Evolutionary conservation across 1,140 invertebrate genomes (phyloP), one percentile per base, ranked within the genome.

Genomic region (Mylabris phalerata): DNA sequence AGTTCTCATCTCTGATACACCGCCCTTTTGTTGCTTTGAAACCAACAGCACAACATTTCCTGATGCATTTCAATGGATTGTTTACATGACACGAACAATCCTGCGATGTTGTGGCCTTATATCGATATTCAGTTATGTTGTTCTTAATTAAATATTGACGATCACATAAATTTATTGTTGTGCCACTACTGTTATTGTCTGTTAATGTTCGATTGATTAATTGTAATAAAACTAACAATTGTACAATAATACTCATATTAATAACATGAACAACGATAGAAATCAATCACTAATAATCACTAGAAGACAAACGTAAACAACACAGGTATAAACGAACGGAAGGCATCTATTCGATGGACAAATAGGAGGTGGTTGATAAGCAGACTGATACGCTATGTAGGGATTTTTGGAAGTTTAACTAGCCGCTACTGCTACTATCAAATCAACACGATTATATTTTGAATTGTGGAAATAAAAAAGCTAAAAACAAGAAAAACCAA

Each of bases 1-100:
- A 26, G 24, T 51, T 19, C 4, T 55, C 50, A 26, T 48, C 27
- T 2, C 45, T n/a, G 9, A 50, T 7, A 50, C 58, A 60, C 25
- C 44, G 39, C 4, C 40, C 26, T 49, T 44, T 54, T 10, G 42
- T 48, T 9, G 47, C 42, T 24, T 43, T 41, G 43, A 48, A 60
- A 19, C 58, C 58, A 11, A 48, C 25, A 9, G 58, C 58, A 60
- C 58, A 60, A 42, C 58, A 60, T 51, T 60, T 60, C 41, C 51
- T 41, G 3, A 60, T 25, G 48, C 50, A 60, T 7, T 40, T 11
- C 25, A 40, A 5, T 32, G 32, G 7, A 32, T 32, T 7, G 32
- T 32, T 54, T 24, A 24, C 19, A 0, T 42, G 7, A 45, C 50
- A 60, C 9, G 19, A 32, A 47, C 58, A 60, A 26, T 49, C 55